phyloP scores from a whole-genome alignment of 1,140 invertebrate species.

The Nephotettix cincticeps region DNA sequence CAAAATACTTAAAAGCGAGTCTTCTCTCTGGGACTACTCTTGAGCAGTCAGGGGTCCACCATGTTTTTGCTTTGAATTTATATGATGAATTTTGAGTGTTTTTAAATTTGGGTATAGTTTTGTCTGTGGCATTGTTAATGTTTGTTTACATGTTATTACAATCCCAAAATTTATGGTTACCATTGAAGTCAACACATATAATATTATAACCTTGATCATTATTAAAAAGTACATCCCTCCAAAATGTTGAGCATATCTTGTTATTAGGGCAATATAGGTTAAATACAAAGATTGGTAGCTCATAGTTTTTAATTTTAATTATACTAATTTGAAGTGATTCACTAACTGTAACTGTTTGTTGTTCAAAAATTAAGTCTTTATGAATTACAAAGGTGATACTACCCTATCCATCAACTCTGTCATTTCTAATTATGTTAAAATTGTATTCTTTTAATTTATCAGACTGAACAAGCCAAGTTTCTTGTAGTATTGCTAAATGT shows the following conservation, averaged over 20 bases:
- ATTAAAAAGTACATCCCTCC: background rate
- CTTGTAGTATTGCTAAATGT: background rate
- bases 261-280: background rate
- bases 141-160: background rate
- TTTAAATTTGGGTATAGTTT: background rate
- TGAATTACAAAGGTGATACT: background rate
- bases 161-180: background rate
- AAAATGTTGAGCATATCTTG: background rate
- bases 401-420: background rate
- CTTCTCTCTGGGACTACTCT: background rate
- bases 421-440: too few relatives aligned
- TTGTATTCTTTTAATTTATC: background rate
- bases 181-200: background rate
- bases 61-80: background rate
- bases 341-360: background rate
- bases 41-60: background rate
- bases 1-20: background rate
- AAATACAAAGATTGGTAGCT: background rate
- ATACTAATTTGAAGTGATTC: background rate
- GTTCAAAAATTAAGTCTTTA: background rate
- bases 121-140: too few relatives aligned
- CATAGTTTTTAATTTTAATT: background rate
- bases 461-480: constrained; percentile 3
- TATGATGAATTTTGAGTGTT: background rate
- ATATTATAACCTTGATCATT: background rate